A percentile compares a stretch with the other conserved stretches of the same genome.
These are phyloP conservation scores for Hyperoplus lanceolatus DNA, from an alignment of 2,797 vertebrate genomes.

Conservation along the genomic window DNA sequence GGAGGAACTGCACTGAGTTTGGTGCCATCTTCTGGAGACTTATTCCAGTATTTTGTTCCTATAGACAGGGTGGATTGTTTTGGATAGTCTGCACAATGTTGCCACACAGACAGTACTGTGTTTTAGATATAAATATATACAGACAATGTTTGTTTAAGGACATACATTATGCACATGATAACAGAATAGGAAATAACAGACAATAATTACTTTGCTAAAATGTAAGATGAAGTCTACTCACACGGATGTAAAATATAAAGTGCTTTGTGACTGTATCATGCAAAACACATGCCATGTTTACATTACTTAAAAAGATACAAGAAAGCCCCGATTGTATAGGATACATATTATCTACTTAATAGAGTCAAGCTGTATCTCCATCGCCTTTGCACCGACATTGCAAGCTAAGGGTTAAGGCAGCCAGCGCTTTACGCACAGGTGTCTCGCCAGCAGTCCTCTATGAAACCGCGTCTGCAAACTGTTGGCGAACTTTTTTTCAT, in stretches of 20 bases:
- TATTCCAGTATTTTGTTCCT: background rate
- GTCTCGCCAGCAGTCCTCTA: constrained; percentile 79
- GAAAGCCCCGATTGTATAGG: background rate
- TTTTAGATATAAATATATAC: background rate
- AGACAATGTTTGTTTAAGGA: background rate
- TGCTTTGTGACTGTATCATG: background rate
- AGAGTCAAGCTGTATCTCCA: background rate
- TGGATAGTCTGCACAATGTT: background rate
- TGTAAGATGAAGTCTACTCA: background rate
- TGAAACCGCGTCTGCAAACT: constrained; percentile 77
- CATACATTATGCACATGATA: background rate
- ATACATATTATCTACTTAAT: background rate
- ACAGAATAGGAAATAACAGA: background rate
- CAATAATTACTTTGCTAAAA: background rate
- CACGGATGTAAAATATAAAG: background rate
- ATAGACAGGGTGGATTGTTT: background rate
- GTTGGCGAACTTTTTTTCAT: constrained; percentile 76
- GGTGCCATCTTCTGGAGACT: constrained; percentile 68
- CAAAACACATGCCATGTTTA: background rate
- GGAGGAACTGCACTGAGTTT: constrained; percentile 29
- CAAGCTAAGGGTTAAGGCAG: constrained; percentile 91
- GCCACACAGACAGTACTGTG: background rate
- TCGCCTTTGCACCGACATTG: constrained; percentile 49
- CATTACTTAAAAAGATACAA: too few relatives aligned
- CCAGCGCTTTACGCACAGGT: constrained; percentile 91